phyloP scores from a whole-genome alignment of 2,888 invertebrate species.

The Xestobium rufovillosum region DNA sequence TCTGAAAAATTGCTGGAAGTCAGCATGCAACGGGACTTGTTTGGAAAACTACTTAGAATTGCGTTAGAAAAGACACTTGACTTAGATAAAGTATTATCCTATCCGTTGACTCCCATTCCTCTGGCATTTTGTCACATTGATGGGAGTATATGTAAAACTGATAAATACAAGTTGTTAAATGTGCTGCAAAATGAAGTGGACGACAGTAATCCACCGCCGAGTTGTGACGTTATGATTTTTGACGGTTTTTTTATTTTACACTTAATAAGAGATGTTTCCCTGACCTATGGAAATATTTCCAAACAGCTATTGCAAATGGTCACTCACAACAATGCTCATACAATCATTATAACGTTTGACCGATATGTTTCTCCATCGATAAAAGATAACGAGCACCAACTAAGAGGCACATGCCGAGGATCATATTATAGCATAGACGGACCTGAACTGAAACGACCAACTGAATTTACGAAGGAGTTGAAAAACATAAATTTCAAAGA shows the following conservation, averaged over 20 bases:
- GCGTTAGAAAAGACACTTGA: constrained; percentile 21
- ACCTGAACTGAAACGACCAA: too few relatives aligned
- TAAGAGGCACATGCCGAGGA: constrained; percentile 14
- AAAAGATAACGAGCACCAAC: constrained; percentile 23
- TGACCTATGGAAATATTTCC: constrained; percentile 18
- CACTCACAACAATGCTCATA: too few relatives aligned
- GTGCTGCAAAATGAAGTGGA: constrained; percentile 8
- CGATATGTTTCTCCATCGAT: constrained; percentile 23
- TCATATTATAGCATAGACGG: too few relatives aligned
- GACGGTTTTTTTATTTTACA: constrained; percentile 22
- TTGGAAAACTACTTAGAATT: constrained; percentile 10
- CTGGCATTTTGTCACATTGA: constrained; percentile 15
- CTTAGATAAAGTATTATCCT: constrained; percentile 19
- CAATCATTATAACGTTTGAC: constrained; percentile 23
- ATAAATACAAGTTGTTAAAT: constrained; percentile 13
- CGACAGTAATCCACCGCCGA: constrained; percentile 7
- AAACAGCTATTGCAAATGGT: constrained; percentile 15
- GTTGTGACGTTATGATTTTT: constrained; percentile 13
- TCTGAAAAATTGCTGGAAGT: neutral
- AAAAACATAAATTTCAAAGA: too few relatives aligned
- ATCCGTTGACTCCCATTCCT: constrained; percentile 20
- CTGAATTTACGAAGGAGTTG: too few relatives aligned
- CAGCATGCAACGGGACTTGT: neutral
- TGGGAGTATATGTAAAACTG: constrained; percentile 14
- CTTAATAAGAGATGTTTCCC: constrained; percentile 17